Evolutionary conservation across 2,888 invertebrate species (phyloP).

Genomic region (Drosophila bunnanda): DNA sequence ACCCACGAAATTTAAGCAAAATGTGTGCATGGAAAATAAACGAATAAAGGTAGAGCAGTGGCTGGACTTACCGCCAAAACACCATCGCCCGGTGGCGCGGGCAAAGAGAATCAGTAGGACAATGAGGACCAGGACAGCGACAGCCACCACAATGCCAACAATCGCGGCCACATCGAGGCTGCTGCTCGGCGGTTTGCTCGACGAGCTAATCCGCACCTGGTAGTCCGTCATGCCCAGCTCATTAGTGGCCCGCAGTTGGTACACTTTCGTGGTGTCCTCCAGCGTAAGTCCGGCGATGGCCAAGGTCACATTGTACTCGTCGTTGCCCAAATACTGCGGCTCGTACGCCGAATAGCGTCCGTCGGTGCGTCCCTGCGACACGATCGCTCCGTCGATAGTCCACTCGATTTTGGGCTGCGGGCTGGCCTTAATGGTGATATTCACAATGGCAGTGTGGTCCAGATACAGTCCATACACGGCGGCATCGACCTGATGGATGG

Average conservation of each 20-base stretch:
- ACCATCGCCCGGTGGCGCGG: slow-evolving; percentile 93
- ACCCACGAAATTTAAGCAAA: slow-evolving; percentile 61
- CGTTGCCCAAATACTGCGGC: slow-evolving; percentile 85
- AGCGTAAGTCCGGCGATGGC: slow-evolving; percentile 89
- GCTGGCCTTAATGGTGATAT: slow-evolving; percentile 90
- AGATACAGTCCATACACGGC: slow-evolving; percentile 91
- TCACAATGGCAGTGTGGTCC: slow-evolving; percentile 89
- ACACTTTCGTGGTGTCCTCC: slow-evolving; percentile 90
- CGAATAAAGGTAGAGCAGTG: not conserved
- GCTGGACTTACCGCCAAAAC: slow-evolving; percentile 91
- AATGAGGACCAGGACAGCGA: slow-evolving; percentile 88
- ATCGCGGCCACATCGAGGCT: slow-evolving; percentile 91
- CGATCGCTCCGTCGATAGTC: slow-evolving; percentile 86
- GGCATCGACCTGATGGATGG: slow-evolving; percentile 87
- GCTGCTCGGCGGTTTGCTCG: slow-evolving; percentile 88
- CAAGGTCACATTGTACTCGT: slow-evolving; percentile 89
- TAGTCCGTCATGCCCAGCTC: slow-evolving; percentile 88
- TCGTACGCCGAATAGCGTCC: slow-evolving; percentile 82
- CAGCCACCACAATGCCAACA: slow-evolving; percentile 90
- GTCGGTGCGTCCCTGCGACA: slow-evolving; percentile 85
- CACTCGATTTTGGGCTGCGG: slow-evolving; percentile 90
- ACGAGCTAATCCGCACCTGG: slow-evolving; percentile 89
- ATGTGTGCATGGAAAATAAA: slow-evolving; percentile 18
- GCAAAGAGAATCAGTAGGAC: slow-evolving; percentile 89
- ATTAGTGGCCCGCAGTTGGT: slow-evolving; percentile 89